Conservation (phyloP, 2,113 vertebrate species). For the Nothoprocta pentlandii region DNA sequence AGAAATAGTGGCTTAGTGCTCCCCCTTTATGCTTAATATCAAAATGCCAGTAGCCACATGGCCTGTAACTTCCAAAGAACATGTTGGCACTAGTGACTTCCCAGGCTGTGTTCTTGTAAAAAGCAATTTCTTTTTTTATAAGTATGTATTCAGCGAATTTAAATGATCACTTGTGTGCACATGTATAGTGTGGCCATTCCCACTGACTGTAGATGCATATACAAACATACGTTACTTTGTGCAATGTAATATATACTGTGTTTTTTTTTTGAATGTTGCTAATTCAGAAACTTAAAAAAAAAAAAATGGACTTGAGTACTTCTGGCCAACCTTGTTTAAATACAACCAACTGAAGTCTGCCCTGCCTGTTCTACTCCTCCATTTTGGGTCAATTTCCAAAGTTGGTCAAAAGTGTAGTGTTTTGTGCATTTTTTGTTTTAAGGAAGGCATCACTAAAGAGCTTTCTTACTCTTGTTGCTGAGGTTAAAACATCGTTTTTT, state of each 20-base stretch:
- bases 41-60: not conserved
- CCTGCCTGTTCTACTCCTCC: not conserved
- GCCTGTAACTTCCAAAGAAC: not conserved
- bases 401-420: accelerated
- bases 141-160: not conserved
- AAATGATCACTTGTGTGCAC: accelerated
- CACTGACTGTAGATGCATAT: not conserved
- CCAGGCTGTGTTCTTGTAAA: not conserved
- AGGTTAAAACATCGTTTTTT: not conserved
- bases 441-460: not conserved
- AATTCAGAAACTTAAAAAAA: not conserved
- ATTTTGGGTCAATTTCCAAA: not conserved
- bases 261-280: not conserved
- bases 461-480: not conserved
- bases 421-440: not conserved
- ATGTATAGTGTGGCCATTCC: accelerated
- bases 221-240: no score
- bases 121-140: not conserved
- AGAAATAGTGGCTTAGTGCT: constrained; percentile 72
- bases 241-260: not conserved
- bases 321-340: not conserved
- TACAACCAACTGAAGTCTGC: not conserved
- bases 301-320: not conserved
- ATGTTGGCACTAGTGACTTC: not conserved
- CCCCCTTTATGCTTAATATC: not conserved